Percentiles rank a stretch among this genome's conserved stretches.
These are phyloP conservation scores for Dexiosoma caninum DNA, from an alignment of 2,888 invertebrate genomes.

Conservation along the genomic window DNA sequence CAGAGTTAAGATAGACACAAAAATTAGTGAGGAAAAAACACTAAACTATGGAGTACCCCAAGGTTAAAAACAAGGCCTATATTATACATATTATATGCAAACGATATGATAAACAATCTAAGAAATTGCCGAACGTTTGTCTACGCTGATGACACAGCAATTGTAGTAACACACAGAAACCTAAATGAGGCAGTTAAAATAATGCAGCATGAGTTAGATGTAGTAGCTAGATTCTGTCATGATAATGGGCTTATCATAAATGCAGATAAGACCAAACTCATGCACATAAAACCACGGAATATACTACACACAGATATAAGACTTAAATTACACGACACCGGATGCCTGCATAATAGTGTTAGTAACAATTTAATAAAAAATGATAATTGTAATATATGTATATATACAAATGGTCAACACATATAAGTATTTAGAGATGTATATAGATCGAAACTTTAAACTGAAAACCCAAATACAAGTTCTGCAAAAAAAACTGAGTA, in stretches of 20 bases:
- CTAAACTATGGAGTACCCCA: background rate
- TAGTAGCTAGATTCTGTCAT: background rate
- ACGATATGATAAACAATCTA: background rate
- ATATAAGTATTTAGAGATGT: background rate
- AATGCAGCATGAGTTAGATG: background rate
- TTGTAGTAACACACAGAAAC: background rate
- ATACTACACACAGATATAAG: background rate
- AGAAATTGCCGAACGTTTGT: too few species aligned
- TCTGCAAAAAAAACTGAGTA: background rate
- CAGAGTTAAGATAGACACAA: background rate
- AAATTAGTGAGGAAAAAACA: background rate
- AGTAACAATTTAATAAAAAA: background rate
- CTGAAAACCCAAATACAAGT: background rate
- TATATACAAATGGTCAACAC: background rate
- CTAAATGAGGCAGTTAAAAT: background rate
- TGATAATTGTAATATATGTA: too few species aligned
- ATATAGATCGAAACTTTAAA: background rate
- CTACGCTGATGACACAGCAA: background rate
- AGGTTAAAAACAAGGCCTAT: background rate
- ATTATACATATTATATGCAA: background rate
- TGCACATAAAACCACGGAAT: background rate
- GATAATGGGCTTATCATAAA: background rate
- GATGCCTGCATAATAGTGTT: background rate
- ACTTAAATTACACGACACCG: background rate
- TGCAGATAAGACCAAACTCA: background rate